phyloP scores from a whole-genome alignment of 2,888 invertebrate species.

The Nomada hirtipes region DNA sequence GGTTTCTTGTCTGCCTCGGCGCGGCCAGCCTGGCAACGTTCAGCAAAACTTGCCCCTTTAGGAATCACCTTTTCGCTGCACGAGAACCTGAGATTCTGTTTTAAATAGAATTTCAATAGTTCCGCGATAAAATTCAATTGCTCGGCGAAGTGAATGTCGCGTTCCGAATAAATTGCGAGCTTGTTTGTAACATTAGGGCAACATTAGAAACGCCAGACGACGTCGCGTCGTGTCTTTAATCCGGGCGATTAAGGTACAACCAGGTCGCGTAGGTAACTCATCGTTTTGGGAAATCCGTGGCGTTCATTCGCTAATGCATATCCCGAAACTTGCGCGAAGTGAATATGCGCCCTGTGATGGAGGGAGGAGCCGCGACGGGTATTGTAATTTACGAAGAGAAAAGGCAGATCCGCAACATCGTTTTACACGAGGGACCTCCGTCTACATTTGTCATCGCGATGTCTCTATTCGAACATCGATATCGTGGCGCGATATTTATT shows the following conservation, averaged over 20 bases:
- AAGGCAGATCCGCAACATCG: constrained; percentile 29
- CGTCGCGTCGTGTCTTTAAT: constrained; percentile 19
- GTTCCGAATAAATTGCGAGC: neutral
- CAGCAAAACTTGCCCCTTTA: constrained; percentile 12
- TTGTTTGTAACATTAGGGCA: too few relatives aligned
- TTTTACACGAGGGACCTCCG: too few relatives aligned
- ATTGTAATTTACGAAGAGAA: constrained; percentile 63
- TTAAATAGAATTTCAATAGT: too few relatives aligned
- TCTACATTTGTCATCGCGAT: constrained; percentile 10
- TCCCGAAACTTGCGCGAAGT: constrained; percentile 49
- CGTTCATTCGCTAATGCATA: constrained; percentile 74
- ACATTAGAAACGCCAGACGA: neutral
- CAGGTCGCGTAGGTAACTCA: constrained; percentile 64
- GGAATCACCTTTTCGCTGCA: neutral
- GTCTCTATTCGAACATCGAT: neutral
- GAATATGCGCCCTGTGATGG: constrained; percentile 34
- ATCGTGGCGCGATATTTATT: too few relatives aligned
- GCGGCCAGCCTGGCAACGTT: neutral
- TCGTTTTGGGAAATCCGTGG: constrained; percentile 65
- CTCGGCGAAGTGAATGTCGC: neutral
- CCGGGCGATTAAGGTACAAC: constrained; percentile 55
- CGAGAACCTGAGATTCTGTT: too few relatives aligned
- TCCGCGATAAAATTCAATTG: neutral
- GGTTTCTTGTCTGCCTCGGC: neutral
- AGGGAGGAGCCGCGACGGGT: constrained; percentile 30